Percentiles rank a stretch among this genome's conserved stretches.
These are phyloP conservation scores for Cinara cedri DNA, from an alignment of 2,888 invertebrate genomes.

Conservation along the genomic window DNA sequence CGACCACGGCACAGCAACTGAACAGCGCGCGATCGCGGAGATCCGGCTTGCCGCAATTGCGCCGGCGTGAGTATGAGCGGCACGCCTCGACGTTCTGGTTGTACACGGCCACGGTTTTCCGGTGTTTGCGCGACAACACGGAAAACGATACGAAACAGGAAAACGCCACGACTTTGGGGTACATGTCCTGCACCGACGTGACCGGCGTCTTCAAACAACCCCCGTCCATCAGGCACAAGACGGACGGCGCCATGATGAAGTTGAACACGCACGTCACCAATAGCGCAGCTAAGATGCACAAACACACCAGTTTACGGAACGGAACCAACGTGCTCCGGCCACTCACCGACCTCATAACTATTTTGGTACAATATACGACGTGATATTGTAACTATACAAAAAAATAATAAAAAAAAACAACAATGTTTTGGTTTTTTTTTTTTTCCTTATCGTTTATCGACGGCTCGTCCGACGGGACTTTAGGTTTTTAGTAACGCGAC, in stretches of 20 bases:
- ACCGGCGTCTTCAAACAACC: not conserved
- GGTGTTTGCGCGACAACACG: not conserved
- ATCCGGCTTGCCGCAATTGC: not conserved
- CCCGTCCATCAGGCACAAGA: slow-evolving; percentile 25
- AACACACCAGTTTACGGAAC: not conserved
- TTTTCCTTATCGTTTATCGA: too few relatives aligned
- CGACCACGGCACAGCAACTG: not conserved
- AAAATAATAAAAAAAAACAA: too few relatives aligned
- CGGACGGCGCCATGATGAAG: slow-evolving; percentile 14
- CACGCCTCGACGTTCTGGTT: not conserved
- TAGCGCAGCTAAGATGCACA: not conserved
- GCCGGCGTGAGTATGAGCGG: not conserved
- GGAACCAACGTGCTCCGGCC: not conserved
- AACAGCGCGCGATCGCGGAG: not conserved
- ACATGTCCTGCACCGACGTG: not conserved
- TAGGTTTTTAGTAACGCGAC: too few relatives aligned
- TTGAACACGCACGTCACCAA: slow-evolving; percentile 8
- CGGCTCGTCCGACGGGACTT: too few relatives aligned
- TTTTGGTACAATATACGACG: too few relatives aligned
- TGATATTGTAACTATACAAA: too few relatives aligned
- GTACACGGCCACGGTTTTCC: not conserved
- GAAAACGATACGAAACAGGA: slow-evolving; percentile 7
- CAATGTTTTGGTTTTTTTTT: too few relatives aligned
- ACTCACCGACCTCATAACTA: too few relatives aligned
- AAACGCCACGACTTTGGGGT: not conserved